Base-by-base conservation (phyloP, 2,797 vertebrate species). In the Triplophysa yarkandensis region DNA sequence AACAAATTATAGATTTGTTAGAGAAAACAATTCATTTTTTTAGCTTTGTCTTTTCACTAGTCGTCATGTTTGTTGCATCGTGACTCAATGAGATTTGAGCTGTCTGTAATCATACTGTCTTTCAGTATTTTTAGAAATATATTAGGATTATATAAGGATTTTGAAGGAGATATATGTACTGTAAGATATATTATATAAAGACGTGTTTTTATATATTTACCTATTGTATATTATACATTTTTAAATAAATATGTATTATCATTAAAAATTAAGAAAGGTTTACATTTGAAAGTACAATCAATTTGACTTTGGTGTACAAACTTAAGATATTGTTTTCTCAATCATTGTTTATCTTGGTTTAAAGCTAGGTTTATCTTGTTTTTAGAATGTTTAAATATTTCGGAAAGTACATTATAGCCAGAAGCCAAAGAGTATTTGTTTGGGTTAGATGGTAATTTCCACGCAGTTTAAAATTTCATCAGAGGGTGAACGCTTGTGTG, bases 381-480 rank as follows among this genome's bases (percentile, higher is more conserved):
- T 50, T 14, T 13, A 54, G 50, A 23, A 54, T 54, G 23, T 27
- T 54, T 54, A 2, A 4, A 13, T 54, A 27, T 54, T 54, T 54
- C 23, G 6, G 9, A 32, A n/a, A 32, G 4, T 13, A 25, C 4
- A 25, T 3, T 32, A 7, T n/a, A 17, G 14, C 1, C 19, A 10
- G 16, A 1, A 16, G 17, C 9, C 8, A 32, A 32, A 58, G 55
- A 32, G 17, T 5, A 28, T 41, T 71, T 71, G 23, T 63, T 66
- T n/a, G 39, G 14, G 39, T 57, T 8, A 65, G 27, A 30, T 19
- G 54, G 63, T 36, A 10, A 44, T 48, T 44, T 58, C 14, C 4
- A 5, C 25, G 4, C 28, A 44, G 34, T 65, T 64, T 65, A 21
- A 65, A 64, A 46, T 65, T n/a, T 23, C 23, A 27, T 44, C n/a